Conservation (phyloP, 37 sponge, comb jelly and placozoan genomes). For the Dysidea cf. avara region DNA sequence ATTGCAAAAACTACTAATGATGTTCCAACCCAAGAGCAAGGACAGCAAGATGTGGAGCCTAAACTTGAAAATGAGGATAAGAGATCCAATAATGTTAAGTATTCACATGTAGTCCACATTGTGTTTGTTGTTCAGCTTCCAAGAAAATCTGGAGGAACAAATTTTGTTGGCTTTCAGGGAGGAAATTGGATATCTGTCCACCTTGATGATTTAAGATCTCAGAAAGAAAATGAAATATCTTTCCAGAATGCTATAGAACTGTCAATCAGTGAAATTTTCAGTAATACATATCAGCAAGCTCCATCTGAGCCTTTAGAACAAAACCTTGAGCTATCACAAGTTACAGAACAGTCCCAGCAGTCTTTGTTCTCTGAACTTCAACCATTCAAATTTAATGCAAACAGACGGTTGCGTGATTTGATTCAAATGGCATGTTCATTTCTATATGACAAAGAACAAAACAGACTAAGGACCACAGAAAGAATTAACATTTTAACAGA, state of each 20-base stretch:
- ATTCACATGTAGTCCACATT: no score
- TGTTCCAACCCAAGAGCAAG: no score
- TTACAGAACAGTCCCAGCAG: no score
- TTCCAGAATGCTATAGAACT: conserved; percentile 31
- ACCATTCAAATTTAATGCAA: no score
- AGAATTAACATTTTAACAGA: conserved; percentile 19
- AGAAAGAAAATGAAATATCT: conserved; percentile 16
- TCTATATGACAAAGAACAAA: conserved; percentile 6
- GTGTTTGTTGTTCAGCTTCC: conserved; percentile 66
- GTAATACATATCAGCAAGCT: not conserved
- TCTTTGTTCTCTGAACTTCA: no score
- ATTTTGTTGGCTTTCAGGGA: conserved; percentile 73
- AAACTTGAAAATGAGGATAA: not conserved
- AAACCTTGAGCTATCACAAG: no score
- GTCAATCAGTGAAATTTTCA: conserved; percentile 61
- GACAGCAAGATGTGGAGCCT: no score
- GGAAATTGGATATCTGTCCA: conserved; percentile 71
- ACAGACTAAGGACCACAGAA: conserved; percentile 16
- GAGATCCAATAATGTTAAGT: no score
- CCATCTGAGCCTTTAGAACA: no score
- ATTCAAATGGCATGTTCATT: conserved; percentile 52
- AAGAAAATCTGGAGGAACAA: conserved; percentile 23
- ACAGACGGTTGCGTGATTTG: no score
- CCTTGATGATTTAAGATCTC: conserved; percentile 65
- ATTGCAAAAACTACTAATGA: no score